Conservation (phyloP, 2,113 vertebrate species). For the Natator depressus region DNA sequence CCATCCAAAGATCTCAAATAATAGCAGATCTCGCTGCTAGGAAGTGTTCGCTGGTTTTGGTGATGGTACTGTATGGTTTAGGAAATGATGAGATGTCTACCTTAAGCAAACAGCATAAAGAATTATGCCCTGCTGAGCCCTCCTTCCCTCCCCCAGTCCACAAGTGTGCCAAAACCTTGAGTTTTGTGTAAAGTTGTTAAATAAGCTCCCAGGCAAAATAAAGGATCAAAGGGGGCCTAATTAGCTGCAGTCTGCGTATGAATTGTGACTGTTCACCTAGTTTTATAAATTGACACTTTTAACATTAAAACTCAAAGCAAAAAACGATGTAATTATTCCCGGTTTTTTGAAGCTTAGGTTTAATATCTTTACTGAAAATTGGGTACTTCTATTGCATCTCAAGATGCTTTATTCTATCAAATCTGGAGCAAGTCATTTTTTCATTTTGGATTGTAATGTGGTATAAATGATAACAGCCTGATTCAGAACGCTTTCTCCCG, state of each 20-base stretch:
- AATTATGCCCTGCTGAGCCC: not conserved
- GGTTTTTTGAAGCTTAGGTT: slow-evolving; percentile 72
- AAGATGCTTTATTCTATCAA: slow-evolving; percentile 75
- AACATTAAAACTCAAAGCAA: slow-evolving; percentile 76
- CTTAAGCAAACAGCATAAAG: not conserved
- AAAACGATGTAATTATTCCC: slow-evolving; percentile 75
- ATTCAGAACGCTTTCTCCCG: slow-evolving; percentile 58
- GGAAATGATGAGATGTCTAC: not conserved
- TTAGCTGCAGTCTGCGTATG: slow-evolving; percentile 73
- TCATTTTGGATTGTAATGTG: slow-evolving; percentile 76
- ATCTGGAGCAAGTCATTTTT: slow-evolving; percentile 73
- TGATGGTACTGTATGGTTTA: not conserved
- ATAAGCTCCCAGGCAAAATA: slow-evolving; percentile 75
- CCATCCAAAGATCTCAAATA: not conserved
- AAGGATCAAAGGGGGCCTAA: slow-evolving; percentile 77
- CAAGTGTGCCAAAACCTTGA: slow-evolving; percentile 43
- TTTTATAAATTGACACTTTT: slow-evolving; percentile 77
- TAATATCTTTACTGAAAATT: slow-evolving; percentile 77
- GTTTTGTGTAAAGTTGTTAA: slow-evolving; percentile 72
- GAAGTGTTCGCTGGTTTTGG: not conserved
- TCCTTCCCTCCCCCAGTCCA: slow-evolving; percentile 23
- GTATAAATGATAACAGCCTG: slow-evolving; percentile 72
- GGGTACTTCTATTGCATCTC: slow-evolving; percentile 70
- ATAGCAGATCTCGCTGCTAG: not conserved
- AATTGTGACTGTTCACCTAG: slow-evolving; percentile 76